phyloP scores from a whole-genome alignment of 2,888 invertebrate species.

The Hylaea fasciaria region DNA sequence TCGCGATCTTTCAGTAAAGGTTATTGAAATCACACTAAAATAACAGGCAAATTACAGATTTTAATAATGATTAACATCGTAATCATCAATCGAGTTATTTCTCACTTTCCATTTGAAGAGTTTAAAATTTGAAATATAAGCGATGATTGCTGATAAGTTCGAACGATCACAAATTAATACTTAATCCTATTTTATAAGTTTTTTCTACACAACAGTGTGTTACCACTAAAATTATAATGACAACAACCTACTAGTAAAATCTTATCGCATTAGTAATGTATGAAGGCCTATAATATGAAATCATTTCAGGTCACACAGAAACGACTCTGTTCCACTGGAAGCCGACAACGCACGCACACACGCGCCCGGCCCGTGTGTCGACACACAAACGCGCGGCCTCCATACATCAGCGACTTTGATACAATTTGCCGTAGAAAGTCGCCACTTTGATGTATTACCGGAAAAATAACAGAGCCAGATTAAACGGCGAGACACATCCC shows the following conservation, averaged over 20 bases:
- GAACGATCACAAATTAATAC: no score
- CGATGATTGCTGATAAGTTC: no score
- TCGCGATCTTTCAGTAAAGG: no score
- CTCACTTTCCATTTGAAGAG: no score
- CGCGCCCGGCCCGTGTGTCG: neutral
- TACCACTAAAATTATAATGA: no score
- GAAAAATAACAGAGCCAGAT: constrained; percentile 74
- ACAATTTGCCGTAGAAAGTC: constrained; percentile 75
- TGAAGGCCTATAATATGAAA: constrained; percentile 1
- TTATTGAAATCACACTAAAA: no score
- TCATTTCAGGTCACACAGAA: constrained; percentile 10
- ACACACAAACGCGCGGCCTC: constrained; percentile 34
- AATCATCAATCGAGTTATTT: no score
- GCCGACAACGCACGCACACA: constrained; percentile 12
- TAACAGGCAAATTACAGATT: no score
- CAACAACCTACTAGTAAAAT: neutral
- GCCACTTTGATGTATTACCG: constrained; percentile 76
- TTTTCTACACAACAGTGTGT: no score
- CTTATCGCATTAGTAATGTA: neutral
- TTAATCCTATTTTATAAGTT: no score
- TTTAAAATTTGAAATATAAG: no score
- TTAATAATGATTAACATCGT: no score
- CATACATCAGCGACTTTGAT: constrained; percentile 75
- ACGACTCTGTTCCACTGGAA: constrained; percentile 15
- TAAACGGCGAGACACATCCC: constrained; percentile 61